Evolutionary conservation across 2,797 vertebrate genomes (phyloP).

Genomic region (Cheirogaleus major): DNA sequence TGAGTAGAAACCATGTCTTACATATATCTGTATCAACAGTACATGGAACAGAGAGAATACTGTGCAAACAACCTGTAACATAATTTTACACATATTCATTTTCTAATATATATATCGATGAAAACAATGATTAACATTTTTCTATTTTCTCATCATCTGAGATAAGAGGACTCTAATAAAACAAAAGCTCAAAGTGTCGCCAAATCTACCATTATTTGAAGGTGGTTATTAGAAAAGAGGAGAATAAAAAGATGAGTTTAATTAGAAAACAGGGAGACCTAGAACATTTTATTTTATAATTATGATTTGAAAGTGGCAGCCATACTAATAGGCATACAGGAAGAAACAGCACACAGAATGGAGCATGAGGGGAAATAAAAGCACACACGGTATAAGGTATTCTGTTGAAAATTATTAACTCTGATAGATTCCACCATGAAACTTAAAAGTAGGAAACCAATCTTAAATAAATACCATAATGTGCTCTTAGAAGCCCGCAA

Average conservation of each 20-base stretch:
- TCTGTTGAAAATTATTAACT: conserved; percentile 12
- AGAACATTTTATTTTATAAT: not conserved
- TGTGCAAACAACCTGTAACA: not conserved
- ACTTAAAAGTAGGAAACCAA: conserved; percentile 60
- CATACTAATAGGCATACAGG: not conserved
- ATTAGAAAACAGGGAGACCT: not conserved
- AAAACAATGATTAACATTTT: not conserved
- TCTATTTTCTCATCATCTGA: not conserved
- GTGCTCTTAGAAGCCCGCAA: conserved; percentile 59
- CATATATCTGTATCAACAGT: not conserved
- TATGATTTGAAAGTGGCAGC: not conserved
- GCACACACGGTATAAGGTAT: not conserved
- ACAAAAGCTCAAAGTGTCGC: conserved; percentile 26
- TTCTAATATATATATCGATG: not conserved
- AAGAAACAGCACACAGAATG: not conserved
- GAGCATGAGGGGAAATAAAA: not conserved
- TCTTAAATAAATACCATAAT: conserved; percentile 72
- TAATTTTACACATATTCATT: not conserved
- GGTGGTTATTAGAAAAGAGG: not conserved
- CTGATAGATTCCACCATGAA: conserved; percentile 43
- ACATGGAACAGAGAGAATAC: not conserved
- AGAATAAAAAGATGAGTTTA: not conserved
- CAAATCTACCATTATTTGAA: not conserved
- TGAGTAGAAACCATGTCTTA: not conserved
- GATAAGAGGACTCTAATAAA: not conserved